Evolutionary conservation across 2,888 invertebrate species (phyloP).

Genomic region (Lydus trimaculatus): DNA sequence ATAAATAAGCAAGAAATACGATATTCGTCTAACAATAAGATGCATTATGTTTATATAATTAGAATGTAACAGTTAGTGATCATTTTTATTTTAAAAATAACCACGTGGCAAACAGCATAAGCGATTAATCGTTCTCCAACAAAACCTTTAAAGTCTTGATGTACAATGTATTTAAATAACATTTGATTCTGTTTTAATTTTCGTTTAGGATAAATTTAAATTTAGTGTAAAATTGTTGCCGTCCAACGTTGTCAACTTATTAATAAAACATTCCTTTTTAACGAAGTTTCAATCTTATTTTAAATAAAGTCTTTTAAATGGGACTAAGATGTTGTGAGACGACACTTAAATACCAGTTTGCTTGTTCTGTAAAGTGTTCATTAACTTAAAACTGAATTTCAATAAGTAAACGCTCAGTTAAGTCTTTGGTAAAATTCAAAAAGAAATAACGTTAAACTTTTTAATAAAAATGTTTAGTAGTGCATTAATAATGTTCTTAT

Average conservation of each 20-base stretch:
- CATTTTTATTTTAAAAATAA: too few relatives aligned
- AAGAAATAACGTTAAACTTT: conserved; percentile 14
- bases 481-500: too few relatives aligned
- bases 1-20: too few relatives aligned
- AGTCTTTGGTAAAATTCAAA: neutral
- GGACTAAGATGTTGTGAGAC: conserved; percentile 3
- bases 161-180: neutral
- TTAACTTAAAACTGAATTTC: neutral
- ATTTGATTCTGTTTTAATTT: neutral
- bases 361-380: conserved; percentile 5
- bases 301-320: neutral
- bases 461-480: neutral
- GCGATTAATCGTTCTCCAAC: too few relatives aligned
- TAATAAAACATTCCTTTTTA: conserved; percentile 6
- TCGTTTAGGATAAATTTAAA: neutral
- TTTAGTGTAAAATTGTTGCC: neutral
- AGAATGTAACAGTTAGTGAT: too few relatives aligned
- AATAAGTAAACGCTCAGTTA: neutral
- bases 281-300: conserved; percentile 7
- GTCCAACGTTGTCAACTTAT: neutral
- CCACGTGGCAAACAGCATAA: too few relatives aligned
- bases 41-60: too few relatives aligned
- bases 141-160: too few relatives aligned
- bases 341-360: conserved; percentile 7
- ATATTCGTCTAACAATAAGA: too few relatives aligned